phyloP scores from a whole-genome alignment of 2,113 vertebrate species.

The Spea multiplicata region DNA sequence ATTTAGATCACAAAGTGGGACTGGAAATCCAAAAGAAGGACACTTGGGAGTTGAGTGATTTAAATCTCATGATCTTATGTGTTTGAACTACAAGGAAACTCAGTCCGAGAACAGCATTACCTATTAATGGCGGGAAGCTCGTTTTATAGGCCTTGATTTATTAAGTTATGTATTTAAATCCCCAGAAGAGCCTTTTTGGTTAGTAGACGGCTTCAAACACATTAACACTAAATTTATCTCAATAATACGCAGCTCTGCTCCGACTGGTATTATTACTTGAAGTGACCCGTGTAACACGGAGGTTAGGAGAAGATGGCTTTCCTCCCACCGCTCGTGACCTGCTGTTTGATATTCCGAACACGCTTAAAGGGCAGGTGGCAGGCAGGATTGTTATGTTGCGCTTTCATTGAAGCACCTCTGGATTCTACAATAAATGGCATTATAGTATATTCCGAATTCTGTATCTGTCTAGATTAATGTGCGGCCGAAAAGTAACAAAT shows the following conservation, averaged over 20 bases:
- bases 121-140: neutral
- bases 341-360: constrained; percentile 20
- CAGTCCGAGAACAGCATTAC: no score
- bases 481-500: constrained; percentile 15
- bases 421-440: constrained; percentile 5
- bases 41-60: no score
- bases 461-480: constrained; percentile 28
- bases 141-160: neutral
- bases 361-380: neutral
- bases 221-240: constrained; percentile 10
- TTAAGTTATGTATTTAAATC: neutral
- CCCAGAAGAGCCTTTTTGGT: neutral
- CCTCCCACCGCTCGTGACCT: neutral
- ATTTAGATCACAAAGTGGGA: no score
- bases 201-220: neutral
- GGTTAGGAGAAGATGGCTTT: constrained; percentile 23
- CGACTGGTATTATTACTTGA: constrained; percentile 12
- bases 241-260: neutral
- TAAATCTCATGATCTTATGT: no score
- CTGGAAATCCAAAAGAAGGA: no score
- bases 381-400: neutral
- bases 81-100: no score
- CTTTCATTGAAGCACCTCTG: constrained; percentile 8
- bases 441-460: constrained; percentile 24
- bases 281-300: constrained; percentile 29